Conservation (phyloP, 2,113 vertebrate species). For the Otis tarda region DNA sequence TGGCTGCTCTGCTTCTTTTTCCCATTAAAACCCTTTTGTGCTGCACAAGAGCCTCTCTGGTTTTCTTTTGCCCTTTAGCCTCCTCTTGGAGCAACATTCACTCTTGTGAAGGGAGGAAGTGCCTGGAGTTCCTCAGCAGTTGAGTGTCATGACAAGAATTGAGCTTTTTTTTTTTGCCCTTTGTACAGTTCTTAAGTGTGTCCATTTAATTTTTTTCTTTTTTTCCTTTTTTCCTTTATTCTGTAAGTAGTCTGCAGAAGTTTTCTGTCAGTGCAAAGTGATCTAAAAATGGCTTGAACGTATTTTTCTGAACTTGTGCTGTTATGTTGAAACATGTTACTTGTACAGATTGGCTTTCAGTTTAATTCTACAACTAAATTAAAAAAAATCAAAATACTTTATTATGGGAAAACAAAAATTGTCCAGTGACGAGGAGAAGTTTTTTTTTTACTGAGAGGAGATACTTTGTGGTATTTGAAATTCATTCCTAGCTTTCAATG, state of each 20-base stretch:
- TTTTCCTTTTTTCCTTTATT: neutral
- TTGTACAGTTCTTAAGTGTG: neutral
- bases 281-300: neutral
- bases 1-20: neutral
- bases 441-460: neutral
- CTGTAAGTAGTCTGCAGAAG: neutral
- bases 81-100: neutral
- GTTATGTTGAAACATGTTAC: neutral
- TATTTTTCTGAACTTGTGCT: rapidly evolving
- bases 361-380: neutral
- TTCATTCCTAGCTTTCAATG: neutral
- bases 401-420: too few relatives aligned
- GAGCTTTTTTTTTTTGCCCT: neutral
- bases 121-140: neutral
- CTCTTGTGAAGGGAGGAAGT: neutral
- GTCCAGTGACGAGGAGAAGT: neutral
- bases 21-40: neutral
- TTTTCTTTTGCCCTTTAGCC: neutral
- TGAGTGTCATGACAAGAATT: neutral
- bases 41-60: neutral
- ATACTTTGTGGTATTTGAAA: neutral
- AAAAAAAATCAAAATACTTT: neutral
- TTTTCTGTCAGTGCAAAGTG: neutral
- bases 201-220: too few relatives aligned
- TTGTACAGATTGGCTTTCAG: neutral